Evolutionary conservation across 2,113 vertebrate species (phyloP).

Genomic region (Vidua macroura): DNA sequence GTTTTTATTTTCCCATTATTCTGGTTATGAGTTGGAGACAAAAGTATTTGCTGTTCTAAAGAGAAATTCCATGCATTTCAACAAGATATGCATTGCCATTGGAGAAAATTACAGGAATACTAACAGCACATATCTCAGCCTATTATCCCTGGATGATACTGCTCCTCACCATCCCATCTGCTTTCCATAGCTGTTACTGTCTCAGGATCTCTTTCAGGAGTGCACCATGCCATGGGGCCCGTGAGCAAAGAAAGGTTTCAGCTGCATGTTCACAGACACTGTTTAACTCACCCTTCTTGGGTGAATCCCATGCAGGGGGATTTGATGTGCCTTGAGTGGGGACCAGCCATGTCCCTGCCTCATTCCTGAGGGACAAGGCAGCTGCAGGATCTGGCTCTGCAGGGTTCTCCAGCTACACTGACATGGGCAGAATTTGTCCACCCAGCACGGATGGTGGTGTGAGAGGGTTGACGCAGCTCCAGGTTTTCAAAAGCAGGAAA

Average conservation of each 20-base stretch:
- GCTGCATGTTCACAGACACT: not conserved
- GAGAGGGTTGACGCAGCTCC: fast-evolving
- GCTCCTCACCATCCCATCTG: not conserved
- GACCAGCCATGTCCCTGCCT: not conserved
- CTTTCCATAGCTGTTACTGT: not conserved
- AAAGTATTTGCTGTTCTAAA: not conserved
- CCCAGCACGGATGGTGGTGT: not conserved
- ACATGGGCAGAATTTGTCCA: not conserved
- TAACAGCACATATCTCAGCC: not conserved
- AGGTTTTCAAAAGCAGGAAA: not conserved
- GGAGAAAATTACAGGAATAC: not conserved
- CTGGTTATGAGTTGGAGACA: not conserved
- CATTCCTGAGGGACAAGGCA: not conserved
- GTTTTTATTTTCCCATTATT: not conserved
- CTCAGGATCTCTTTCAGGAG: not conserved
- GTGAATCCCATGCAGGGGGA: not conserved
- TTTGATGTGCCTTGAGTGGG: not conserved
- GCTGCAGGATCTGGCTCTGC: not conserved
- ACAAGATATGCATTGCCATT: not conserved
- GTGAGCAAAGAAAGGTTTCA: not conserved
- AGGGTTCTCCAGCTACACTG: not conserved
- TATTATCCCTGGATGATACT: not conserved
- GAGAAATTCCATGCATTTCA: not conserved
- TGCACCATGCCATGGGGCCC: too few relatives aligned
- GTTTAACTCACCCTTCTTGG: not conserved